Percentiles rank a stretch among this genome's conserved stretches.
These are phyloP conservation scores for Lathamus discolor DNA, from an alignment of 2,113 vertebrate species.

Conservation along the genomic window DNA sequence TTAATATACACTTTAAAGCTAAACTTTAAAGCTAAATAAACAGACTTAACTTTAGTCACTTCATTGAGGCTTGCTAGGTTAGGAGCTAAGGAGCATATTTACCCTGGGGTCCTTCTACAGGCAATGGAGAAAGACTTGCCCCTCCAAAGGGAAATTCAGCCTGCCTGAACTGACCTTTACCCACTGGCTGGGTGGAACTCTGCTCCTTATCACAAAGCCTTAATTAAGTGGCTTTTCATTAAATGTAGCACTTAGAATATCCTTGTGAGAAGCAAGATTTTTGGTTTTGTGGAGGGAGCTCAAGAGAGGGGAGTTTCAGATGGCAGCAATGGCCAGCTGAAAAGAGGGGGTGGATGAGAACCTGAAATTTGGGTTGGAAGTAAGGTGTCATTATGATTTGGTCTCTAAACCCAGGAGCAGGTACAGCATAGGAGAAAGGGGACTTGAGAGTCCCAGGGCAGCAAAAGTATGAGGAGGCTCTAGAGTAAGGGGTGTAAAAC, in stretches of 20 bases:
- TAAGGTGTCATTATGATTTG: background rate
- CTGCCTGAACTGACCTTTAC: background rate
- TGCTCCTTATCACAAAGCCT: background rate
- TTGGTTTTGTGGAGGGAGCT: background rate
- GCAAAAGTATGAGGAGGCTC: rapidly evolving
- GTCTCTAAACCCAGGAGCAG: background rate
- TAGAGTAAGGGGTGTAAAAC: background rate
- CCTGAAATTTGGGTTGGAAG: background rate
- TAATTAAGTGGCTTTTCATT: background rate
- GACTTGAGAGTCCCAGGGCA: background rate
- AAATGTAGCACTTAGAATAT: background rate
- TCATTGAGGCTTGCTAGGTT: background rate
- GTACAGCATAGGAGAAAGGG: background rate
- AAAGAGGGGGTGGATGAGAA: background rate
- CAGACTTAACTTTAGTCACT: background rate
- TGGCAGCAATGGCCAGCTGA: background rate
- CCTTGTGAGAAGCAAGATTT: background rate
- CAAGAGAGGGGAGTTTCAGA: background rate
- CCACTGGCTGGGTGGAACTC: background rate
- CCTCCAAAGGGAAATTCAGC: background rate
- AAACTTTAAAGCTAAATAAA: background rate
- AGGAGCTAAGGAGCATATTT: background rate
- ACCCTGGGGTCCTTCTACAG: background rate
- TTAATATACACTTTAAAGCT: background rate
- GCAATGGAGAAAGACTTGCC: background rate